phyloP scores from a whole-genome alignment of 2,797 vertebrate genomes.

The Propithecus deckenii region DNA sequence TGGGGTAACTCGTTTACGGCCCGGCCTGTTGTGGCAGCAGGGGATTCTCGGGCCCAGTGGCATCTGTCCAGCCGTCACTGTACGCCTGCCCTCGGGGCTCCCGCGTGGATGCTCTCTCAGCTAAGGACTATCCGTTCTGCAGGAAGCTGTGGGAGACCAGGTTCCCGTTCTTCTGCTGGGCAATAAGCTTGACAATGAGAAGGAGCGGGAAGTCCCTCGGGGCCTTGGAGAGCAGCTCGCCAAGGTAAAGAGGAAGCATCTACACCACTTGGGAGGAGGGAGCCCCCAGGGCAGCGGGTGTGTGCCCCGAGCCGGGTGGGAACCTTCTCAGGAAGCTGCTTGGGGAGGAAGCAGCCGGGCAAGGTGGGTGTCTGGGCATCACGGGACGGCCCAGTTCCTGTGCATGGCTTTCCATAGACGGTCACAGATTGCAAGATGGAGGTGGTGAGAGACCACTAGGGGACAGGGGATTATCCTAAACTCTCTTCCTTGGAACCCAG shows the following conservation, averaged over 20 bases:
- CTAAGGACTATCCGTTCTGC: constrained; percentile 49
- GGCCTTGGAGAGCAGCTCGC: constrained; percentile 90
- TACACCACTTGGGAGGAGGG: neutral
- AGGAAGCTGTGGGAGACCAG: constrained; percentile 92
- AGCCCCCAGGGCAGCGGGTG: neutral
- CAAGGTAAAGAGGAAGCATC: constrained; percentile 85
- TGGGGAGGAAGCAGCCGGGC: neutral
- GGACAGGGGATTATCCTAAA: neutral
- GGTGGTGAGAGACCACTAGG: too few species aligned
- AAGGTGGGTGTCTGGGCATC: neutral
- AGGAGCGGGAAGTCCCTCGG: constrained; percentile 88
- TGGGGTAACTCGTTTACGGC: neutral
- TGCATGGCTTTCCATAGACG: neutral
- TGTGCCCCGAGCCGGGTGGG: neutral
- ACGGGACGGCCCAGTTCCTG: neutral
- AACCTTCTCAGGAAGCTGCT: neutral
- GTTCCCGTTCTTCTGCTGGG: constrained; percentile 93
- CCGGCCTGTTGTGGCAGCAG: neutral
- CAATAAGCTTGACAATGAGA: constrained; percentile 93
- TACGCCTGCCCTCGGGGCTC: neutral
- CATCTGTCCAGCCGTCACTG: neutral
- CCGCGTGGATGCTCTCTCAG: neutral
- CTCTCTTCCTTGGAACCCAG: neutral
- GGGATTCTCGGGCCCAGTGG: neutral
- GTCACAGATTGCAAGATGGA: neutral